These are phyloP conservation scores for Cochlearius cochlearius DNA, from an alignment of 2,113 vertebrate genomes.

Conservation along the genomic window DNA sequence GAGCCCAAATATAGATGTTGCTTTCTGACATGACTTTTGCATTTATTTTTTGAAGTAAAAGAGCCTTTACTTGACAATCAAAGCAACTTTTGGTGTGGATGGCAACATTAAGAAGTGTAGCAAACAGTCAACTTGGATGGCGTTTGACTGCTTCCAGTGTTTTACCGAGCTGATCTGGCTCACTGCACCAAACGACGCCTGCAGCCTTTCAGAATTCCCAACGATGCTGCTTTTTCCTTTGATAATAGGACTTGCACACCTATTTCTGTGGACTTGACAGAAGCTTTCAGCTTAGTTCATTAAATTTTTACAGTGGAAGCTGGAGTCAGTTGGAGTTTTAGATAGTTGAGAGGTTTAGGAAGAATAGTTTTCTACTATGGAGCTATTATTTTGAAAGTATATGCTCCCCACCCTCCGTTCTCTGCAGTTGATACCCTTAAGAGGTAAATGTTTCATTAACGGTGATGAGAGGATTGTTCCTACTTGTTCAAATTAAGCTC, in stretches of 20 bases:
- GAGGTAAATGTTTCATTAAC: not conserved
- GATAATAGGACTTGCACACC: constrained; percentile 15
- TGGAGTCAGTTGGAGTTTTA: constrained; percentile 36
- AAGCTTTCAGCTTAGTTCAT: constrained; percentile 61
- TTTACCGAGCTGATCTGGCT: not conserved
- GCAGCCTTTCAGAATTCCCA: constrained; percentile 35
- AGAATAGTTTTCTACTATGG: not conserved
- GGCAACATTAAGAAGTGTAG: not conserved
- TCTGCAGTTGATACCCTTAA: not conserved
- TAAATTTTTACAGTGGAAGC: constrained; percentile 50
- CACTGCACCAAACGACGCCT: not conserved
- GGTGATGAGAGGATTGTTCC: not conserved
- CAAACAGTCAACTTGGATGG: not conserved
- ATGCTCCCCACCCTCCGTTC: not conserved
- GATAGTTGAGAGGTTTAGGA: constrained; percentile 11
- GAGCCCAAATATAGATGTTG: not conserved
- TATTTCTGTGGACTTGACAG: constrained; percentile 49
- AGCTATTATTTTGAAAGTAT: not conserved
- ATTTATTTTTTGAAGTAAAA: not conserved
- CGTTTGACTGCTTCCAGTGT: not conserved
- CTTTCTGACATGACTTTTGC: not conserved
- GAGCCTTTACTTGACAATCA: not conserved
- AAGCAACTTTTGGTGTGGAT: not conserved
- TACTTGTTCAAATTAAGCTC: not conserved
- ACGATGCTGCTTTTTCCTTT: constrained; percentile 40